These are phyloP conservation scores for Trichacis sp. DNA, from an alignment of 2,888 invertebrate genomes.

Conservation along the genomic window DNA sequence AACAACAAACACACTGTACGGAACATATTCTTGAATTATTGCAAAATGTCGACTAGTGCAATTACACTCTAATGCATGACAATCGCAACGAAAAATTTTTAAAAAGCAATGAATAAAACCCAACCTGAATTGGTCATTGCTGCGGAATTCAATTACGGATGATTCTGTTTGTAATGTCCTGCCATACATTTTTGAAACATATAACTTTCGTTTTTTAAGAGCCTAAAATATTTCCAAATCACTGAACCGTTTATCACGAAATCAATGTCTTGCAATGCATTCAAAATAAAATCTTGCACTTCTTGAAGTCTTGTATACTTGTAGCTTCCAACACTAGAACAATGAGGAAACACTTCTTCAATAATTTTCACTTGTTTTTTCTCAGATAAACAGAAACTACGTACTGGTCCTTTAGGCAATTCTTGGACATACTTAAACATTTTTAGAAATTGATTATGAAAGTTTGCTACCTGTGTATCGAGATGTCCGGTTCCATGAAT, in stretches of 20 bases:
- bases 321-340: no score
- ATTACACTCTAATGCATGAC: conserved; percentile 17
- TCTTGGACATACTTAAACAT: conserved; percentile 18
- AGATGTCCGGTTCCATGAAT: conserved; percentile 32
- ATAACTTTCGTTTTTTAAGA: no score
- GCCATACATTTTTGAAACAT: no score
- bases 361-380: conserved; percentile 26
- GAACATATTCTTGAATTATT: conserved; percentile 17
- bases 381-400: conserved; percentile 13
- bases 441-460: conserved; percentile 21
- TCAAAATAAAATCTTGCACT: no score
- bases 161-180: no score
- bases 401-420: conserved; percentile 19
- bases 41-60: conserved; percentile 26
- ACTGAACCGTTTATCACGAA: no score
- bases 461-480: conserved; percentile 21
- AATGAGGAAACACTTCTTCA: no score
- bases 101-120: conserved; percentile 26
- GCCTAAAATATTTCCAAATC: no score
- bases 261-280: no score
- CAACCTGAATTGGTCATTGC: no score
- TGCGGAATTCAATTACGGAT: no score
- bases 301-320: no score
- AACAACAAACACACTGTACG: conserved; percentile 14
- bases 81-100: conserved; percentile 23